These are phyloP conservation scores for Magallana ariakensis DNA, from an alignment of 1,140 invertebrate genomes.

Conservation along the genomic window DNA sequence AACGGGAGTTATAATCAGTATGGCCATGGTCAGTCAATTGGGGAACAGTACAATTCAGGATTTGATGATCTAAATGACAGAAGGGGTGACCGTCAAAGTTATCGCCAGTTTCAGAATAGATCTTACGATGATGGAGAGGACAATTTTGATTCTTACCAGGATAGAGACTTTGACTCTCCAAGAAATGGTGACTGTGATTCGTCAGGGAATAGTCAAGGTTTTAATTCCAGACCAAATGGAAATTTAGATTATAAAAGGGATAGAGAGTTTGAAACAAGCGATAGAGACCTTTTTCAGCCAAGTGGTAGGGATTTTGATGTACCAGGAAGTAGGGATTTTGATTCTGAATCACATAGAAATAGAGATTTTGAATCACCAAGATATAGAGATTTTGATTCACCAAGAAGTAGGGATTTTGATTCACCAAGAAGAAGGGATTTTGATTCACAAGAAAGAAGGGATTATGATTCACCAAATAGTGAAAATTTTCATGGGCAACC, in stretches of 20 bases:
- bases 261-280: neutral
- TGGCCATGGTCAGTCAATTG: neutral
- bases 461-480: neutral
- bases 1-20: neutral
- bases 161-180: neutral
- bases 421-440: neutral
- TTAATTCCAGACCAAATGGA: neutral
- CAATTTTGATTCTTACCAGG: neutral
- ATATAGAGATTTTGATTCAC: neutral
- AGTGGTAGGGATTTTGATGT: neutral
- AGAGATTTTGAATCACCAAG: neutral
- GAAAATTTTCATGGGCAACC: neutral
- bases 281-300: neutral
- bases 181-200: neutral
- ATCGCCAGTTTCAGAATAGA: slow-evolving; percentile 7
- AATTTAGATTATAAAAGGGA: neutral
- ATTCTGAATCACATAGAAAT: neutral
- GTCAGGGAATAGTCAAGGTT: neutral
- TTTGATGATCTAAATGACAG: neutral
- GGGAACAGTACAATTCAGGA: neutral
- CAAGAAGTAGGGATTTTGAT: neutral
- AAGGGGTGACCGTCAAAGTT: neutral
- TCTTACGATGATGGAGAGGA: neutral
- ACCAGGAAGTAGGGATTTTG: neutral
- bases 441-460: neutral